Evolutionary conservation across 2,797 vertebrate genomes (phyloP), one percentile per base, ranked within the genome.

Genomic region (Pogoniulus pusillus): DNA sequence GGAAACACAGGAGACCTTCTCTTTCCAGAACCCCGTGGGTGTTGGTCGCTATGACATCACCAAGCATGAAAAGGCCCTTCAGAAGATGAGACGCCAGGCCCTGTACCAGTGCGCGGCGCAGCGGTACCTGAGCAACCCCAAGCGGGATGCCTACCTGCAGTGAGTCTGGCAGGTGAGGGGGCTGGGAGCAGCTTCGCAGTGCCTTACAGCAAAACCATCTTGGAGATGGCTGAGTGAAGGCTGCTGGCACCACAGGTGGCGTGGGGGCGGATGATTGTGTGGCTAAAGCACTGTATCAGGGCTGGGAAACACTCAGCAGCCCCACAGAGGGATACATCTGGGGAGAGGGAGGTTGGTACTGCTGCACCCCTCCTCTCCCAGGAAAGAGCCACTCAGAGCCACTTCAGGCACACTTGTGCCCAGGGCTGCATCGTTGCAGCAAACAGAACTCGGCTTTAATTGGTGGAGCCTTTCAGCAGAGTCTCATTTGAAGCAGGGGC

Each of bases 21-120:
- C 18, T 22, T 85, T 85, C 80, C 94, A 97, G 97, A 98, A 97
- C 69, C 87, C 95, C 1, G 95, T 97, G 20, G 98, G 96, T 6
- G 97, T 97, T 60, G 97, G 97, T 54, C 89, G 85, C 82, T 98
- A 97, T 53, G 30, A 97, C 86, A 83, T 96, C 62, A 93, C 86
- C 34, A 72, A 80, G 24, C 89, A 69, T 30, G 63, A 93, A 39
- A 95, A 96, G 80, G 35, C 55, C 37, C 71, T 55, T 16, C 68
- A 10, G 27, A 70, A 91, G 75, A 90, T 82, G 41, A 62, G 91
- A 13, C 96, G 96, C 74, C 93, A 87, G 29, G 96, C 96, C 13
- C 85, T 97, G 53, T 98, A 95, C 91, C 34, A 72, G 87, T 57
- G 81, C 6, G 93, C 88, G 5, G 19, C 82, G 1, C 90, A 96